Evolutionary conservation across 2,888 invertebrate species (phyloP), one percentile per base, ranked within the genome.

Genomic region (Drosophila suboccidentalis): DNA sequence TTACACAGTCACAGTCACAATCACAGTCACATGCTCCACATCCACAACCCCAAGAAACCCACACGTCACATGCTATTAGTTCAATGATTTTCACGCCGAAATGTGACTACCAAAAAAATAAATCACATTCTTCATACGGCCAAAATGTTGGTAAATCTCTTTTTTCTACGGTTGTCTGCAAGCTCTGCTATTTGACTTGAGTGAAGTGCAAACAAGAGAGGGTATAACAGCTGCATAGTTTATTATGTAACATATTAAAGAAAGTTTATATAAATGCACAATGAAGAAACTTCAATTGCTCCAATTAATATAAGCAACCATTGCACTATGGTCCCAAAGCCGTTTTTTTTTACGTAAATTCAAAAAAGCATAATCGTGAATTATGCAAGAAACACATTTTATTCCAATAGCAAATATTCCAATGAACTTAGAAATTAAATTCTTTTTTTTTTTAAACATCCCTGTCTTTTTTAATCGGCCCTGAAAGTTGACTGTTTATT

Each of bases 61-160:
- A 69, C 53, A 78, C 65, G 87, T 90, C 90, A 76, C 76, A 78
- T 78, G 90, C 90, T 89, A 90, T 87, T 87, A 87, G 90, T 87
- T 87, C 89, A 87, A 87, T 87, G 87, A 90, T 89, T 87, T 90
- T 87, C 87, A 90, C 86, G 89, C 86, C 86, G 60, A 80, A 79
- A 73, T 70, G 58, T 68, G 63, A 55, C 70, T 65, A 54, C 66
- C 58, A 68, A 75, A 68, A 71, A 71, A 65, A 73, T 70, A 80
- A 82, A 80, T 78, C 74, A 71, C 63, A 82, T 82, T 73, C 64
- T 78, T 69, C 71, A 77, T 71, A 72, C 61, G 61, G 29, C 58
- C 17, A 46, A 73, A 78, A 67, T 34, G 55, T 60, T 60, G 72
- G 66, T 62, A 79, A 90, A 88, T 89, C 82, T 89, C 82, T 75